Evolutionary conservation across 64 coral and sea anemone genomes (phyloP).

Genomic region (Platygyra sinensis): DNA sequence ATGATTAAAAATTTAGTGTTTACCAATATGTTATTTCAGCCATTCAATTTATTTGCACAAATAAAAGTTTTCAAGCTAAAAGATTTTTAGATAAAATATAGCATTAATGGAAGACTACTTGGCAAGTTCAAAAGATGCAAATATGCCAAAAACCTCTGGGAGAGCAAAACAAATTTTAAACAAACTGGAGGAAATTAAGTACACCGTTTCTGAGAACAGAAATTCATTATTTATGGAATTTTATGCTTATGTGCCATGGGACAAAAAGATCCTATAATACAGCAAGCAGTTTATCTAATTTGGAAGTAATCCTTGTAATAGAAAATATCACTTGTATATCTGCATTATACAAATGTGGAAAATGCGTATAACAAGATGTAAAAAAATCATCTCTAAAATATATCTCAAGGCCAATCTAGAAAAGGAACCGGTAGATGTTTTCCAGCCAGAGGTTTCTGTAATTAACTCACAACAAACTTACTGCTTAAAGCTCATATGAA

Average conservation of each 20-base stretch:
- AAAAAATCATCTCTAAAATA: too few species aligned
- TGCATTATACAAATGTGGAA: too few species aligned
- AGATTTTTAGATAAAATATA: neutral
- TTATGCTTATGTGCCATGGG: neutral
- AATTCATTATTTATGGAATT: neutral
- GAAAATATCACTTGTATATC: too few species aligned
- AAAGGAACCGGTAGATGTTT: too few species aligned
- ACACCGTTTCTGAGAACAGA: neutral
- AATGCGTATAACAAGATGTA: too few species aligned
- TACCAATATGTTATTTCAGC: conserved; percentile 1
- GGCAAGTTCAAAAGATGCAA: neutral
- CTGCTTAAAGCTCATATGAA: neutral
- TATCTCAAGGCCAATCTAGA: neutral
- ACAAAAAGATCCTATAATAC: neutral
- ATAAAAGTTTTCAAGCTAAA: neutral
- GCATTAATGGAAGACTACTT: neutral
- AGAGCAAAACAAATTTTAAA: neutral
- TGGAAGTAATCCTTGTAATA: neutral
- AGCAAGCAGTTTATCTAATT: neutral
- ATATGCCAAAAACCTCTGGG: neutral
- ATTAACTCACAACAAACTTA: neutral
- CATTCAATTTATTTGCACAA: conserved; percentile 25
- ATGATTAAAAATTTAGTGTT: conserved; percentile 43
- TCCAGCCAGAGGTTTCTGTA: neutral
- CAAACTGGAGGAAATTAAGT: neutral